Conservation (phyloP, 2,113 vertebrate species). For the Columba livia region DNA sequence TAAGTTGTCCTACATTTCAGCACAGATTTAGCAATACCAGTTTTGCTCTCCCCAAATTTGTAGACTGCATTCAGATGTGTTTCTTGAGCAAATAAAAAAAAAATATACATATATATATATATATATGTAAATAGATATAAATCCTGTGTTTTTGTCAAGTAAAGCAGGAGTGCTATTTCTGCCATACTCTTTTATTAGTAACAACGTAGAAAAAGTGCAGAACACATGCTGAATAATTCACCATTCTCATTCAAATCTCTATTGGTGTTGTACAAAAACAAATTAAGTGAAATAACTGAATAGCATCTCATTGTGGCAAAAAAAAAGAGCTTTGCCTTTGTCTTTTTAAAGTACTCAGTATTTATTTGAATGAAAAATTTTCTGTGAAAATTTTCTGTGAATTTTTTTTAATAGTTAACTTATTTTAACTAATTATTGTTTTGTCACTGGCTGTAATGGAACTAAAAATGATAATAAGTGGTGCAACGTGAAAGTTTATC, state of each 20-base stretch:
- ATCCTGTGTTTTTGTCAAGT: not conserved
- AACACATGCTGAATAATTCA: not conserved
- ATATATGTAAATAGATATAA: no score
- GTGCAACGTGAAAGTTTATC: not conserved
- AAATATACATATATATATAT: no score
- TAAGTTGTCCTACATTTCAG: not conserved
- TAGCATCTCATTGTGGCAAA: not conserved
- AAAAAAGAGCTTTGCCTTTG: not conserved
- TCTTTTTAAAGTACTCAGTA: not conserved
- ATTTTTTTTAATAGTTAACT: not conserved
- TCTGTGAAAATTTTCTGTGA: not conserved
- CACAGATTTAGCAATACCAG: not conserved
- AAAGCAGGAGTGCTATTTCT: not conserved
- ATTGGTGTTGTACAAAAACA: not conserved
- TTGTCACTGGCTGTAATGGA: not conserved
- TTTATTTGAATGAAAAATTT: not conserved
- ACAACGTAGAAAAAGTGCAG: not conserved
- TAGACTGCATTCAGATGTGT: not conserved
- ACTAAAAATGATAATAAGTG: not conserved
- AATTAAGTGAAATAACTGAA: slow-evolving; percentile 9
- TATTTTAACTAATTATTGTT: not conserved
- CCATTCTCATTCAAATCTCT: not conserved
- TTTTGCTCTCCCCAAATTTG: not conserved
- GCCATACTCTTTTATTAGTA: not conserved
- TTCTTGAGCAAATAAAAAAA: not conserved